phyloP scores from a whole-genome alignment of 2,113 vertebrate genomes.

The Bufo gargarizans region DNA sequence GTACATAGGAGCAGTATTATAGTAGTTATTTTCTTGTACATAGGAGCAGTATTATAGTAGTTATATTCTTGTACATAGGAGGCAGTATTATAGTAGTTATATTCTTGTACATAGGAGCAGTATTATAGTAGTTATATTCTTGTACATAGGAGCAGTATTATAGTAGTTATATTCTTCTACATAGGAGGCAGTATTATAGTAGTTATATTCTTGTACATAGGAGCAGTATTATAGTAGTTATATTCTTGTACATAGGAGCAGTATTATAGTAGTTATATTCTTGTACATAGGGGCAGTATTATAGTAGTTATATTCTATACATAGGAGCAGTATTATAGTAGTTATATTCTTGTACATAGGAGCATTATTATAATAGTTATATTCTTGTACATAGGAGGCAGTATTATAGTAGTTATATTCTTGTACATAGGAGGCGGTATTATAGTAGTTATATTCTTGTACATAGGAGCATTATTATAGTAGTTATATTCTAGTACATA shows the following conservation, averaged over 20 bases:
- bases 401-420: conserved; percentile 14
- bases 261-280: conserved; percentile 2
- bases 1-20: neutral
- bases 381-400: neutral
- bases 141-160: neutral
- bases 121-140: neutral
- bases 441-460: conserved; percentile 7
- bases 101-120: neutral
- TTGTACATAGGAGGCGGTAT: neutral
- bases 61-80: neutral
- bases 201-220: conserved; percentile 8
- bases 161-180: conserved; percentile 7
- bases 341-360: neutral
- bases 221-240: neutral
- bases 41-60: conserved; percentile 6
- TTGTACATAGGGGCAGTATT: neutral
- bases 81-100: conserved; percentile 8
- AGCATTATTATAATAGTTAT: conserved; percentile 8
- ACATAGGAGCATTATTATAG: neutral
- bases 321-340: conserved; percentile 9
- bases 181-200: neutral
- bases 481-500: neutral
- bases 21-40: neutral
- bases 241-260: neutral
- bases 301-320: neutral